A percentile compares a stretch with the other conserved stretches of the same genome.
phyloP scores from a whole-genome alignment of 2,113 vertebrate species.

The Astatoreochromis straeleni region DNA sequence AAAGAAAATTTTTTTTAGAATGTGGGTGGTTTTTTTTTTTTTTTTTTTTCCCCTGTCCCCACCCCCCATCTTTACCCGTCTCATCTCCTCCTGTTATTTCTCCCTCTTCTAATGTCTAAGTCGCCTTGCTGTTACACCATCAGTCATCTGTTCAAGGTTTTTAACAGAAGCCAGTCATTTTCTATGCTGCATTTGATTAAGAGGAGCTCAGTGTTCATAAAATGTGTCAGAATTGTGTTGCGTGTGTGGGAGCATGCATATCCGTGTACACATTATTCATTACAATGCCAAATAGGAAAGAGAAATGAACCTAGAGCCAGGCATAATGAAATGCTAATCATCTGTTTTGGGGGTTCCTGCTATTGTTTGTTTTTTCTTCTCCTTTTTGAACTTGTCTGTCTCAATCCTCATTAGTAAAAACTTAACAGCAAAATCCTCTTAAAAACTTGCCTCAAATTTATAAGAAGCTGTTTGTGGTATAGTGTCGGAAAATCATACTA shows the following conservation, averaged over 20 bases:
- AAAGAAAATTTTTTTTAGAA: no score
- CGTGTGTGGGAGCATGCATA: slow-evolving; percentile 11
- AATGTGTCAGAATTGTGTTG: slow-evolving; percentile 11
- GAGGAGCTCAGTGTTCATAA: slow-evolving; percentile 9
- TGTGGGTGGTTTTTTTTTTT: not conserved
- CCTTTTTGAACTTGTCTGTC: slow-evolving; percentile 17
- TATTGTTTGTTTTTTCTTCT: not conserved
- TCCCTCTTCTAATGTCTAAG: slow-evolving; percentile 42
- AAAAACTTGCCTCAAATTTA: slow-evolving; percentile 1
- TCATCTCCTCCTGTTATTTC: slow-evolving; percentile 44
- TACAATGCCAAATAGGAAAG: not conserved
- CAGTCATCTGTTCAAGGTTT: slow-evolving; percentile 41
- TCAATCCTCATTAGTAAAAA: slow-evolving; percentile 26
- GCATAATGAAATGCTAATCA: slow-evolving; percentile 44
- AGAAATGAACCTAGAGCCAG: slow-evolving; percentile 1
- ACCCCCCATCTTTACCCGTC: slow-evolving; percentile 57
- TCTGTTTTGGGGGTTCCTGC: slow-evolving; percentile 22
- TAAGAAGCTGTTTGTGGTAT: not conserved
- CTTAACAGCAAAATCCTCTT: slow-evolving; percentile 15
- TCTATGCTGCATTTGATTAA: slow-evolving; percentile 25
- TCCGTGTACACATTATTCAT: slow-evolving; percentile 13
- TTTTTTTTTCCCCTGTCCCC: slow-evolving; percentile 8
- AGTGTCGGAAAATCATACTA: not conserved
- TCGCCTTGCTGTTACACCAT: slow-evolving; percentile 38
- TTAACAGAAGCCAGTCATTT: slow-evolving; percentile 38